Evolutionary conservation across 2,888 invertebrate genomes (phyloP), one percentile per base, ranked within the genome.

Genomic region (Sepioteuthis lessoniana): DNA sequence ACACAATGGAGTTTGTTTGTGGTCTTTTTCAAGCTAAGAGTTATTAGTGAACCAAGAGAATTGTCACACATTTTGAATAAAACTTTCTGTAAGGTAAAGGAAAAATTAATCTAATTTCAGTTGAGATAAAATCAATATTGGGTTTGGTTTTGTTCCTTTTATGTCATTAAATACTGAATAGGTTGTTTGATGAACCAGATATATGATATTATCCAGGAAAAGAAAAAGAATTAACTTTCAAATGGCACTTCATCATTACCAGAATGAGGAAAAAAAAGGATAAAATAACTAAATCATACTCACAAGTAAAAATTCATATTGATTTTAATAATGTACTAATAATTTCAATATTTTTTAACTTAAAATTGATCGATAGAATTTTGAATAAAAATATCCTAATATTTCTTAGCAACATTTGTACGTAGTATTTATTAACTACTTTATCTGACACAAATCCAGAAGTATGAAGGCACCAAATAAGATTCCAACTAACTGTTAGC

Each of bases 31-130:
- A 16, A n/a, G 0, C 76, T n/a, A 76, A 76, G 76, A 76, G n/a
- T 76, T 76, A 76, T 76, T 76, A n/a, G n/a, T 16, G n/a, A 76
- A 76, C 35, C n/a, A 76, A n/a, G 13, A 76, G 76, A 76, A 76
- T 76, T 76, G 35, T 76, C 19, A 76, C n/a, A n/a, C 76, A 76
- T 35, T 76, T 76, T 76, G 76, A n/a, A 76, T 76, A 76, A n/a
- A 76, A 76, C 35, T 76, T 76, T 76, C n/a, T 35, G 76, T n/a
- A 76, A 76, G n/a, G 76, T n/a, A 76, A 76, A n/a, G 35, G 76
- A 76, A 76, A 76, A 76, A n/a, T 35, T 35, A 76, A 76, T 76
- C 76, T n/a, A 76, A 76, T 76, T 76, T 76, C n/a, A 76, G 76
- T 76, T n/a, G n/a, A 35, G 76, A 76, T 76, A 76, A 76, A 76